A percentile compares a stretch with the other conserved stretches of the same genome.
Conservation (phyloP, 2,888 invertebrate species). For the Clepsis dumicolana region DNA sequence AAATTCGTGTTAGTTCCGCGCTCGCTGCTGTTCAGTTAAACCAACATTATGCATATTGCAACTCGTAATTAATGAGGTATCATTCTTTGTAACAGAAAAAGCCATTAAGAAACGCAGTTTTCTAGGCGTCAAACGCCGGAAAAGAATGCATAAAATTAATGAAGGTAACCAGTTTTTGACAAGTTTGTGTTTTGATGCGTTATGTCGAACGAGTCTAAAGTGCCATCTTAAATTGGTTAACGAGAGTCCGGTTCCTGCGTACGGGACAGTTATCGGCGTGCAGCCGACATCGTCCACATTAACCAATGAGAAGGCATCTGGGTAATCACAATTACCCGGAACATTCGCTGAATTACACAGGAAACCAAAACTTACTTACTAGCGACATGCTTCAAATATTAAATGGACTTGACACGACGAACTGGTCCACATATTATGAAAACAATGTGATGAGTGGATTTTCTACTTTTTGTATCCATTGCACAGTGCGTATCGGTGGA, state of each 20-base stretch:
- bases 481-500: neutral
- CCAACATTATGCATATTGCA: neutral
- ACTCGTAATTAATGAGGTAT: neutral
- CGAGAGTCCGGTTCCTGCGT: conserved; percentile 73
- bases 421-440: conserved; percentile 17
- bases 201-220: conserved; percentile 63
- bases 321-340: conserved; percentile 74
- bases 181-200: conserved; percentile 47
- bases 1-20: conserved; percentile 4
- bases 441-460: conserved; percentile 4
- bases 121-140: neutral
- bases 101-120: neutral
- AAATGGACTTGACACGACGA: neutral
- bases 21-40: neutral
- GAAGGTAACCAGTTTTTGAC: conserved; percentile 8
- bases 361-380: conserved; percentile 53
- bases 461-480: neutral
- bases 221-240: conserved; percentile 79
- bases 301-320: conserved; percentile 68
- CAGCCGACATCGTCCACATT: conserved; percentile 67
- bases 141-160: conserved; percentile 10
- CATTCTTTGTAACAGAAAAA: neutral
- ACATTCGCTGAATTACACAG: conserved; percentile 65
- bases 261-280: conserved; percentile 70
- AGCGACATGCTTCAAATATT: neutral